Percentiles rank a stretch among this genome's conserved stretches.
Conservation (phyloP, 2,113 vertebrate genomes). For the Malurus alboscapulatus region DNA sequence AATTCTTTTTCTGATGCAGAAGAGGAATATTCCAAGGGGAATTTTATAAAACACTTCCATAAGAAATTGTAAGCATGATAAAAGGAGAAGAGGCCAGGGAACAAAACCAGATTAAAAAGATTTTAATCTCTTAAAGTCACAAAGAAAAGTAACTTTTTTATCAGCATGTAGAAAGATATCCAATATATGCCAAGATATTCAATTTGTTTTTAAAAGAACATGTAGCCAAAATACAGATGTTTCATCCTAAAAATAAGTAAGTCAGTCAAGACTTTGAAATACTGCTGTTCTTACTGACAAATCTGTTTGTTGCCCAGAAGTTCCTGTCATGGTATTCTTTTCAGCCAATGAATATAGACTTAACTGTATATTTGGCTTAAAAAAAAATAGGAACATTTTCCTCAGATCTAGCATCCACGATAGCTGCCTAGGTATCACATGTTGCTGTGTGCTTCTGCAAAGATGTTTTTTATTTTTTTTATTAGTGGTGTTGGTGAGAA, state of each 20-base stretch:
- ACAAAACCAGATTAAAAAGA: not conserved
- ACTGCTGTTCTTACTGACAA: not conserved
- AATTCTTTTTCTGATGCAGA: not conserved
- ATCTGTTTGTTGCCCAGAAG: not conserved
- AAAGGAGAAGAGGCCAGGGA: not conserved
- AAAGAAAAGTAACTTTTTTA: not conserved
- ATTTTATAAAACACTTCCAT: not conserved
- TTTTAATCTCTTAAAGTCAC: not conserved
- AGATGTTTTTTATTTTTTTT: not conserved
- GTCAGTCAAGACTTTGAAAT: not conserved
- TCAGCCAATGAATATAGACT: not conserved
- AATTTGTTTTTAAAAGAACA: not conserved
- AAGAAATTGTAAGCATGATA: not conserved
- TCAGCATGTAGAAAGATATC: not conserved
- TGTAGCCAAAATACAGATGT: not conserved
- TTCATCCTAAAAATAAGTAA: not conserved
- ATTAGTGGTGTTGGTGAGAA: not conserved
- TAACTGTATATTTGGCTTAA: not conserved
- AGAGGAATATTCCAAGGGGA: not conserved
- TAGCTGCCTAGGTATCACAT: not conserved
- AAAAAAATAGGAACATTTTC: not conserved
- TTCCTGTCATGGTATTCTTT: not conserved
- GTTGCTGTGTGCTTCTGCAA: not conserved
- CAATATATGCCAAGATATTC: not conserved
- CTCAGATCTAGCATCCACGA: not conserved